Percentiles rank a stretch among this genome's conserved stretches.
Evolutionary conservation across 2,888 invertebrate genomes (phyloP).

Genomic region (Fabriciana adippe): DNA sequence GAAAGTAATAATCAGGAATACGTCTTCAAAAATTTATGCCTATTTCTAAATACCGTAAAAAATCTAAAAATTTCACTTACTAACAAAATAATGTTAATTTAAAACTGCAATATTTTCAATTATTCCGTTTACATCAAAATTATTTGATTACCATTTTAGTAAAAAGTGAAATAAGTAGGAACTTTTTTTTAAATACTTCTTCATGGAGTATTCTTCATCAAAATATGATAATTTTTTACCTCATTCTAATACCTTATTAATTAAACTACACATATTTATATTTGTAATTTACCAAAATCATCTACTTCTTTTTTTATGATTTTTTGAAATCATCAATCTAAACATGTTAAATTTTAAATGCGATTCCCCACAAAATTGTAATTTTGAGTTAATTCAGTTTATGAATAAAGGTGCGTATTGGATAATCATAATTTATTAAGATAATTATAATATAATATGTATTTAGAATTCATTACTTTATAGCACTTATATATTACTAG

Average conservation of each 20-base stretch:
- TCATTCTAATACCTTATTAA: no score
- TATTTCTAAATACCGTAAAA: not conserved
- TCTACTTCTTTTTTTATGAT: not conserved
- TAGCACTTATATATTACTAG: no score
- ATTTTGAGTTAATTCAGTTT: constrained; percentile 13
- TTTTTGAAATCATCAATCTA: constrained; percentile 9
- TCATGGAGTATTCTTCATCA: not conserved
- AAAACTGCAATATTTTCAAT: constrained; percentile 1
- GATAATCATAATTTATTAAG: no score
- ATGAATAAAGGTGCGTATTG: not conserved
- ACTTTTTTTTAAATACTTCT: not conserved
- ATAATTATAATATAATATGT: no score
- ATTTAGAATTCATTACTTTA: no score
- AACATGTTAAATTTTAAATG: constrained; percentile 9
- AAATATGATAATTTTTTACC: not conserved
- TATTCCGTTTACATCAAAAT: not conserved
- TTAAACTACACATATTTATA: not conserved
- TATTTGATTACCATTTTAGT: constrained; percentile 1
- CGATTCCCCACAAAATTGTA: constrained; percentile 12
- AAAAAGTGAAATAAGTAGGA: not conserved
- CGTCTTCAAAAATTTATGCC: not conserved
- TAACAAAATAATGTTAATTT: not conserved
- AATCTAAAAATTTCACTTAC: not conserved
- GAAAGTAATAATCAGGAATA: no score
- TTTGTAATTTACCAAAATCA: not conserved